These are phyloP conservation scores for Spea bombifrons DNA, from an alignment of 2,113 vertebrate genomes.

Conservation along the genomic window DNA sequence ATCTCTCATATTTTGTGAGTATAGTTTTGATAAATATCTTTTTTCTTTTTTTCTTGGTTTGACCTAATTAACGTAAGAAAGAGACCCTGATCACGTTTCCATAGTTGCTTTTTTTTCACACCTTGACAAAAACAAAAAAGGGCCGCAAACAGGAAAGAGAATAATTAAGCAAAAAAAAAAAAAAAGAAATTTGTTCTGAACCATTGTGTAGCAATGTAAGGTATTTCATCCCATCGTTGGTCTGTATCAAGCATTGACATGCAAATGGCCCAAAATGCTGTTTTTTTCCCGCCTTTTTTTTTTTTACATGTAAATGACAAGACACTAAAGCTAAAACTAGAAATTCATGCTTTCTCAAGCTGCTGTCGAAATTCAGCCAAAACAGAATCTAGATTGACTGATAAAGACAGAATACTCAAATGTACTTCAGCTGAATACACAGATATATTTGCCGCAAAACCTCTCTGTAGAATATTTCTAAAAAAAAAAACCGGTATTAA, in stretches of 20 bases:
- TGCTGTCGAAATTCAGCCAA: constrained; percentile 37
- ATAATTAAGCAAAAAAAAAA: constrained; percentile 1
- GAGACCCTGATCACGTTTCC: constrained; percentile 12
- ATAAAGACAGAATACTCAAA: constrained; percentile 18
- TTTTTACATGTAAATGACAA: constrained; percentile 29
- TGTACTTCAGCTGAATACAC: constrained; percentile 9
- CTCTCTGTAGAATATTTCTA: constrained; percentile 24
- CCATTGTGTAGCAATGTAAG: constrained; percentile 29
- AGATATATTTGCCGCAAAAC: not conserved
- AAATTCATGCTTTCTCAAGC: constrained; percentile 19
- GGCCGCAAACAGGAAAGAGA: constrained; percentile 40
- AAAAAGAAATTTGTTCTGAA: constrained; percentile 21
- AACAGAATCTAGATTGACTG: constrained; percentile 20
- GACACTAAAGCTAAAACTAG: constrained; percentile 6
- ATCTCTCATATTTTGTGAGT: constrained; percentile 11
- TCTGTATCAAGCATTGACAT: constrained; percentile 18
- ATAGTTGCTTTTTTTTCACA: constrained; percentile 23
- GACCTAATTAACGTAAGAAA: constrained; percentile 44
- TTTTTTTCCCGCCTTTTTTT: not conserved
- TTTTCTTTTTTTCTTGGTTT: constrained; percentile 15
- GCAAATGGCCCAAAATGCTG: constrained; percentile 33
- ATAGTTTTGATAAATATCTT: constrained; percentile 44
- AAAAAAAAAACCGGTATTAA: constrained; percentile 32
- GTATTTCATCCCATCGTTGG: constrained; percentile 10
- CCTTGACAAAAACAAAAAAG: constrained; percentile 32